Evolutionary conservation across 2,888 invertebrate species (phyloP).

Genomic region (Aelia acuminata): DNA sequence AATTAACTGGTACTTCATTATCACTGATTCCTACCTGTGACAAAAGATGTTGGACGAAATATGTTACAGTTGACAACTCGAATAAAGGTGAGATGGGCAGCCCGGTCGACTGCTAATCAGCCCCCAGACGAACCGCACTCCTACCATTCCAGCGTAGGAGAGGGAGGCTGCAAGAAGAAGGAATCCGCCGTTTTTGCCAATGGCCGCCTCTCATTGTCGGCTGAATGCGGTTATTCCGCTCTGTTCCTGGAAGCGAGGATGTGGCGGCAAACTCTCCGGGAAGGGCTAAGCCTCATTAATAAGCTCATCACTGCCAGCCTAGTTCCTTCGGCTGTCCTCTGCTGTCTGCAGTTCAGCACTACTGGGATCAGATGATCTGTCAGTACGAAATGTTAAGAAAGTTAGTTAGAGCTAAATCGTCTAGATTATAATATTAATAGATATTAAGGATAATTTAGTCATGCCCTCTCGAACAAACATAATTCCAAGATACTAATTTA

Average conservation of each 20-base stretch:
- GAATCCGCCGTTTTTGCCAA: conserved; percentile 29
- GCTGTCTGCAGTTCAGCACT: neutral
- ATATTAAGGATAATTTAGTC: no score
- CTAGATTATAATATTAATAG: no score
- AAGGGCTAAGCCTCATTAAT: conserved; percentile 22
- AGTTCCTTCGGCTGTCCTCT: neutral
- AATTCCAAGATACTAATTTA: no score
- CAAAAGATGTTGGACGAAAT: neutral
- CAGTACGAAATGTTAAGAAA: neutral
- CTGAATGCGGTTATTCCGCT: conserved; percentile 33
- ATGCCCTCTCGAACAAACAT: no score
- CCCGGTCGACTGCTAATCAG: conserved; percentile 2
- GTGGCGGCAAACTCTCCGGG: neutral
- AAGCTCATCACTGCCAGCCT: neutral
- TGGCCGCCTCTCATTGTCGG: conserved; percentile 31
- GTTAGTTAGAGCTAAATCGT: neutral
- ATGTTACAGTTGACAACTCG: neutral
- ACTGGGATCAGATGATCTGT: neutral
- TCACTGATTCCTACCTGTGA: no score
- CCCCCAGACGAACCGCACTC: neutral
- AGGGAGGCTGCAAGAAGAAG: conserved; percentile 26
- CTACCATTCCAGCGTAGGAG: conserved; percentile 39
- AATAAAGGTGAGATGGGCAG: neutral
- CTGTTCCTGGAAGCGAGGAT: conserved; percentile 31
- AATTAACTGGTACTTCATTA: no score